Evolutionary conservation across 2,888 invertebrate genomes (phyloP).

Genomic region (Clitarchus hookeri): DNA sequence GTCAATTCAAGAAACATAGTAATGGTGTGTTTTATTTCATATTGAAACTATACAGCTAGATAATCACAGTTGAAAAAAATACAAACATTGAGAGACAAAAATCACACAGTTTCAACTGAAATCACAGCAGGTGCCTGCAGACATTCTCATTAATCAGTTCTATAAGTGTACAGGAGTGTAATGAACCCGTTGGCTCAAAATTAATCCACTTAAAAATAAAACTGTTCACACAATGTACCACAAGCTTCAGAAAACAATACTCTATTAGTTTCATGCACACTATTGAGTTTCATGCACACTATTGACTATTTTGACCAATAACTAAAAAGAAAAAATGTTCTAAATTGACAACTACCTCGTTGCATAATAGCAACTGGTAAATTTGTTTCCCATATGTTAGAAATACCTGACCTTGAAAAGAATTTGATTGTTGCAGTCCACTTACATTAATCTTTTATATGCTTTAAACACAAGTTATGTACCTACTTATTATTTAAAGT

Average conservation of each 20-base stretch:
- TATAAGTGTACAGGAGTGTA: constrained; percentile 2
- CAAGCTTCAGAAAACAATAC: not conserved
- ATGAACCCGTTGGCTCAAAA: not conserved
- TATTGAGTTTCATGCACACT: constrained; percentile 14
- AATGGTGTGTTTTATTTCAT: constrained; percentile 51
- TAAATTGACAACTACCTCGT: not conserved
- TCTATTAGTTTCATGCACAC: not conserved
- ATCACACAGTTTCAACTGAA: constrained; percentile 42
- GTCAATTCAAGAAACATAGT: constrained; percentile 32
- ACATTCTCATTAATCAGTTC: constrained; percentile 14
- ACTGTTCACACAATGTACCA: constrained; percentile 7
- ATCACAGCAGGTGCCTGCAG: constrained; percentile 39
- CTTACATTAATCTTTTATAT: constrained; percentile 31
- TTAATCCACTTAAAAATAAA: not conserved
- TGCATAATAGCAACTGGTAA: not conserved
- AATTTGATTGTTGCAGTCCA: constrained; percentile 5
- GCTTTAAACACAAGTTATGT: constrained; percentile 28
- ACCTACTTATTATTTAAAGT: constrained; percentile 30
- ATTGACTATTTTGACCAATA: constrained; percentile 8
- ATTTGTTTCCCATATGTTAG: not conserved
- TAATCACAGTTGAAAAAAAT: constrained; percentile 66
- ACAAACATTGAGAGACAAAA: constrained; percentile 48
- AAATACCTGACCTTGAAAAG: not conserved
- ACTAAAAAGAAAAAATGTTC: not conserved
- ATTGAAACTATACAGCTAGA: constrained; percentile 65